These are phyloP conservation scores for Callimorpha dominula DNA, from an alignment of 2,888 invertebrate genomes.

Conservation along the genomic window DNA sequence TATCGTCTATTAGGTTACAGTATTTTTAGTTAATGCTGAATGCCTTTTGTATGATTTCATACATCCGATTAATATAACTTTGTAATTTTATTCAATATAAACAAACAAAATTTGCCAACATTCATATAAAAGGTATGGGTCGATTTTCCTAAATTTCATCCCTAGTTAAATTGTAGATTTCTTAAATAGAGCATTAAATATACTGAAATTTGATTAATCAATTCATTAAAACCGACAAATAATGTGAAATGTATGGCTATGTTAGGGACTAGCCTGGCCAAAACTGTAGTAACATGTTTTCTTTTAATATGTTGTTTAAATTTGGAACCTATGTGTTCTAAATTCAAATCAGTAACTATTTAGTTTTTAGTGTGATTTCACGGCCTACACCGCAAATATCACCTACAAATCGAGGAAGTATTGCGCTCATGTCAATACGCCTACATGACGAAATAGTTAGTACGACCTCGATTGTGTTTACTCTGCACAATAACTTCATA, in stretches of 20 bases:
- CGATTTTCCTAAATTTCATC: too few species aligned
- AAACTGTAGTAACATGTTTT: background rate
- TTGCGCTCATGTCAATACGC: slow-evolving; percentile 55
- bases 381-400: slow-evolving; percentile 17
- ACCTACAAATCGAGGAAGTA: slow-evolving; percentile 60
- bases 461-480: slow-evolving; percentile 62
- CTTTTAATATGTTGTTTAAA: background rate
- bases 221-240: background rate
- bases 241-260: background rate
- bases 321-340: background rate
- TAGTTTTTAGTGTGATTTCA: background rate
- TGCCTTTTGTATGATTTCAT: too few species aligned
- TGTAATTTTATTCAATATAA: too few species aligned
- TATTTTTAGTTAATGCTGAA: too few species aligned
- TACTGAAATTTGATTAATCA: background rate
- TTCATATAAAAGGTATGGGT: too few species aligned
- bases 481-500: slow-evolving; percentile 46
- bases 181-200: too few species aligned
- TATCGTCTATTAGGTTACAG: too few species aligned
- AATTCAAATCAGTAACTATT: background rate
- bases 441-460: slow-evolving; percentile 70
- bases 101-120: too few species aligned
- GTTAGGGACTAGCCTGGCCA: background rate
- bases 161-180: too few species aligned
- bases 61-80: too few species aligned